Conservation (phyloP, 1,140 invertebrate species). For the Hormaphis cornu region DNA sequence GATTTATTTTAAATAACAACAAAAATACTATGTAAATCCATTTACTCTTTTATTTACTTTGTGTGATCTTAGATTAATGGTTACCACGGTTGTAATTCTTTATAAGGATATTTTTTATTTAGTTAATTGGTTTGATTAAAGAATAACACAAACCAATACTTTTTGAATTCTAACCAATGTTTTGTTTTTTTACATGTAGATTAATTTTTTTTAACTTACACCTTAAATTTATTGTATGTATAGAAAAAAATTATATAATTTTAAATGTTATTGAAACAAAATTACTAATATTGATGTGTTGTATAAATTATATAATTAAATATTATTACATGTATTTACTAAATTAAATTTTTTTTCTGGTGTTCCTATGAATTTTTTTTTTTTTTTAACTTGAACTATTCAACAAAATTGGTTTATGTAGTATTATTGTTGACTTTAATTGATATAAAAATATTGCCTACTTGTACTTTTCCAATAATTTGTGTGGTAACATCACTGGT, state of each 20-base stretch:
- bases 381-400: too few relatives aligned
- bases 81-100: not conserved
- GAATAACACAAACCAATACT: not conserved
- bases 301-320: not conserved
- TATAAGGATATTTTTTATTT: not conserved
- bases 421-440: too few relatives aligned
- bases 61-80: not conserved
- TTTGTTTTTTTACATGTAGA: not conserved
- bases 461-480: too few relatives aligned
- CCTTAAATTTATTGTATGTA: not conserved
- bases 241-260: not conserved
- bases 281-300: not conserved
- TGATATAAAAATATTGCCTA: too few relatives aligned
- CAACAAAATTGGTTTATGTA: too few relatives aligned
- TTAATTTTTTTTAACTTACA: not conserved
- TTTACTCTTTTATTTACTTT: not conserved
- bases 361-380: conserved; percentile 6
- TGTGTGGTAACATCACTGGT: too few relatives aligned
- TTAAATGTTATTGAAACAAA: not conserved
- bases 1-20: not conserved
- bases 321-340: too few relatives aligned
- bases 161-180: not conserved
- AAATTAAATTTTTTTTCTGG: conserved; percentile 1
- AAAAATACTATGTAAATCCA: not conserved
- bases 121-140: not conserved